Evolutionary conservation across 2,888 invertebrate species (phyloP).

Genomic region (Stenoptilia bipunctidactyla): DNA sequence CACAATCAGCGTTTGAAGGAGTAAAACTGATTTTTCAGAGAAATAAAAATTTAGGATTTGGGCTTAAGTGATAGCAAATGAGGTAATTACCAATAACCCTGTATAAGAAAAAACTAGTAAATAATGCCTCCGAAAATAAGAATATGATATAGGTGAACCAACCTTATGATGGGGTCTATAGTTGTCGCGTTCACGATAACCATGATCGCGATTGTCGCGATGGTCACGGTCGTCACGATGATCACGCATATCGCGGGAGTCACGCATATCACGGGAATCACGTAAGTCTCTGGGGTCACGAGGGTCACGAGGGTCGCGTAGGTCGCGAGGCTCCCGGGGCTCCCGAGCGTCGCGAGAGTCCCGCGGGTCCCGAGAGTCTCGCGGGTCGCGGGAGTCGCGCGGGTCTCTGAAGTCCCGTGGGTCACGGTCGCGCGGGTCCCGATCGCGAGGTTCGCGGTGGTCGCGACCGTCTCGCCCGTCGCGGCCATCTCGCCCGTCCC

Average conservation of each 20-base stretch:
- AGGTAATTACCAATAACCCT: no score
- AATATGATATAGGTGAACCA: slow-evolving; percentile 4
- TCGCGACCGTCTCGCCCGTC: slow-evolving; percentile 27
- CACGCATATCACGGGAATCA: slow-evolving; percentile 15
- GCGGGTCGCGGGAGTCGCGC: slow-evolving; percentile 26
- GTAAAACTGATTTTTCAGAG: no score
- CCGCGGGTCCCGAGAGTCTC: slow-evolving; percentile 25
- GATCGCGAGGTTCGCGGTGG: slow-evolving; percentile 25
- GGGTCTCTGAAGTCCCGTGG: slow-evolving; percentile 6
- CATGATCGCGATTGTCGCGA: slow-evolving; percentile 27
- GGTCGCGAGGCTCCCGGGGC: slow-evolving; percentile 28
- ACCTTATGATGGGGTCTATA: slow-evolving; percentile 55
- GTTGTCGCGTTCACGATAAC: slow-evolving; percentile 55
- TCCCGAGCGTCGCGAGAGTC: slow-evolving; percentile 29
- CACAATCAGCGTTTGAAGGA: no score
- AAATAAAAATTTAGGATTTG: no score
- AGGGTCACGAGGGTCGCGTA: slow-evolving; percentile 26
- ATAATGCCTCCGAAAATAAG: no score
- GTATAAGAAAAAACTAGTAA: no score
- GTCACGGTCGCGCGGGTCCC: slow-evolving; percentile 22
- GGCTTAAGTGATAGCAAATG: no score
- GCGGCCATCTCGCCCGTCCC: slow-evolving; percentile 26
- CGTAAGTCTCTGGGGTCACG: slow-evolving; percentile 26
- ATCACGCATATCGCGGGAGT: slow-evolving; percentile 27
- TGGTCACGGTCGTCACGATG: slow-evolving; percentile 24